Conservation (phyloP, 1,140 invertebrate species). For the Lutraria rhynchaena region DNA sequence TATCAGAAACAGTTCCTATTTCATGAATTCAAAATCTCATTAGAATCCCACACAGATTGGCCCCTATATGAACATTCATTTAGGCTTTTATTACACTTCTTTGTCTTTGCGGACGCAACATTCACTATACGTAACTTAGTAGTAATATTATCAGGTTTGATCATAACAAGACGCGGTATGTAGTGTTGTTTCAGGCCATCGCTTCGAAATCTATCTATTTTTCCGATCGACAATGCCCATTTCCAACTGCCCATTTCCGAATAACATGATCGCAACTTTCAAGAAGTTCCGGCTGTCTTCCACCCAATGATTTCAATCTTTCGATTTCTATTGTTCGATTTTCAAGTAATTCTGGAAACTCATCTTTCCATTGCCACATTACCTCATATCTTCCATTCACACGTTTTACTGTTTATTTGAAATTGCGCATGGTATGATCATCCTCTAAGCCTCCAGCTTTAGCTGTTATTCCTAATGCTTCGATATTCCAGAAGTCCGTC, state of each 20-base stretch:
- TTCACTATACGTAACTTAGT: slow-evolving; percentile 5
- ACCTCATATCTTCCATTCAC: slow-evolving; percentile 3
- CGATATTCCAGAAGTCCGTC: slow-evolving; percentile 22
- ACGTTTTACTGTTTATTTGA: slow-evolving; percentile 8
- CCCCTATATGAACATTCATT: slow-evolving; percentile 33
- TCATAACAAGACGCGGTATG: slow-evolving; percentile 8
- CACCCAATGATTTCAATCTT: slow-evolving; percentile 5
- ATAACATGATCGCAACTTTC: neutral
- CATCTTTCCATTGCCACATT: slow-evolving; percentile 14
- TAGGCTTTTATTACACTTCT: neutral
- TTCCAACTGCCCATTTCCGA: neutral
- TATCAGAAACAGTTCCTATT: slow-evolving; percentile 28
- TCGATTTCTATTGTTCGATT: slow-evolving; percentile 13
- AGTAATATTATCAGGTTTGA: neutral
- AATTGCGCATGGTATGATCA: neutral
- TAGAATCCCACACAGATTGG: neutral
- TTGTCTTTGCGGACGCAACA: slow-evolving; percentile 15
- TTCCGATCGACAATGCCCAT: slow-evolving; percentile 12
- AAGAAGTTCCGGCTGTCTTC: neutral
- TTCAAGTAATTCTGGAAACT: slow-evolving; percentile 1
- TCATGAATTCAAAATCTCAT: slow-evolving; percentile 1
- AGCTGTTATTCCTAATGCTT: neutral
- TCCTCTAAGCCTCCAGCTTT: neutral
- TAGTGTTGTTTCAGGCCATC: slow-evolving; percentile 22
- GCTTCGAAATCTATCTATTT: neutral